Evolutionary conservation across 2,888 invertebrate genomes (phyloP), one percentile per base, ranked within the genome.

Genomic region (Drosophila testacea): DNA sequence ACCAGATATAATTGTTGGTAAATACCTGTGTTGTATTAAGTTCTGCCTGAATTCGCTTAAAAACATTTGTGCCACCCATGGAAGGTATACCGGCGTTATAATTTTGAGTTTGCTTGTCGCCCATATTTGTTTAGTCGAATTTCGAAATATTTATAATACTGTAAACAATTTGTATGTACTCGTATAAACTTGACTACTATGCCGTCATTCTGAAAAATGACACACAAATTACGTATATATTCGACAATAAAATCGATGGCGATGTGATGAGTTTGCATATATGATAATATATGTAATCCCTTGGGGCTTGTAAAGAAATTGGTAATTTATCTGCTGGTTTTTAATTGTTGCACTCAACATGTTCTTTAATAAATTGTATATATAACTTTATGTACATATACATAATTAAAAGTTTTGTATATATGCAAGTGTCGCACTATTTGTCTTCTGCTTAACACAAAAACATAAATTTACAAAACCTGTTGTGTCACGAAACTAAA

Each of bases 21-120:
- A 22, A 22, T 94, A 98, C 98, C 63, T 97, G 98, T 93, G 95
- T 96, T 0, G 95, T 95, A 91, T 97, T 98, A 1, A 98, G 93
- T 93, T 98, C 98, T 92, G 96, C 97, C 93, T 98, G 98, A 0
- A 97, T 93, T 32, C 95, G 94, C 90, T 96, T 94, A 91, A 98
- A 98, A 39, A 96, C 93, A 79, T 94, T 94, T 4, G 96, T 95
- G 7, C 96, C 95, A 7, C 62, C 46, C 2, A 68, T 48, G 6
- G 30, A 7, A 4, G 50, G 36, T 5, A 59, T 11, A 27, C 28
- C 61, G n/a, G 63, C 63, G 0, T 64, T 68, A 4, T 65, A 54
- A 56, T 64, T 69, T 28, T 50, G 57, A 4, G 56, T 28, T 11
- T 46, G 46, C 7, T 64, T 79, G 3, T 70, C 55, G n/a, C n/a